Percentiles rank a stretch among this genome's conserved stretches.
Evolutionary conservation across 2,797 vertebrate species (phyloP).

Genomic region (Chaenodraco wilsoni): DNA sequence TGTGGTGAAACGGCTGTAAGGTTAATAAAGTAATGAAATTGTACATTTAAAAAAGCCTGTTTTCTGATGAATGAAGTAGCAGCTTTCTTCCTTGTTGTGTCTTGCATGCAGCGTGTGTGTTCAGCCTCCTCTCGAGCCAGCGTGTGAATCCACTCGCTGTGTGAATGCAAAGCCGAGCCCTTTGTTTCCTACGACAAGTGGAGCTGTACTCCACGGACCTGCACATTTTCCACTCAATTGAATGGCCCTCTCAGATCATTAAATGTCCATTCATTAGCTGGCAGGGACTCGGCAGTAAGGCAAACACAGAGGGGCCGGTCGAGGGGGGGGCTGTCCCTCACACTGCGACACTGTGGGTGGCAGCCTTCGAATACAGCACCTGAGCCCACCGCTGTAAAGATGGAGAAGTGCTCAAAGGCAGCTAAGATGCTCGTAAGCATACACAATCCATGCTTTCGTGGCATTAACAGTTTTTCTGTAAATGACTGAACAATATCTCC

Average conservation of each 20-base stretch:
- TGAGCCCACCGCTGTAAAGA: constrained; percentile 30
- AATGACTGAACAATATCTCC: neutral
- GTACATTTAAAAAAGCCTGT: constrained; percentile 10
- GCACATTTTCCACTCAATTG: constrained; percentile 79
- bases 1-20: constrained; percentile 14
- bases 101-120: neutral
- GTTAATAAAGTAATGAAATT: constrained; percentile 28
- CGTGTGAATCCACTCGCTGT: constrained; percentile 36
- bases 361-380: constrained; percentile 39
- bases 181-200: constrained; percentile 72
- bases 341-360: constrained; percentile 57
- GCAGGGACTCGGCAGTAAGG: constrained; percentile 54
- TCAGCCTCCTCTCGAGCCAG: constrained; percentile 25
- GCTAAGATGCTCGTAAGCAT: neutral
- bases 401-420: neutral
- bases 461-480: neutral
- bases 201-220: constrained; percentile 63
- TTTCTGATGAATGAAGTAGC: neutral
- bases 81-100: neutral
- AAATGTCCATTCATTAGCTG: constrained; percentile 80
- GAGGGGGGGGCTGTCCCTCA: constrained; percentile 40
- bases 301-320: constrained; percentile 66
- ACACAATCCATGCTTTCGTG: neutral
- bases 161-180: constrained; percentile 48
- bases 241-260: constrained; percentile 80